Evolutionary conservation across 2,888 invertebrate species (phyloP), one percentile per base, ranked within the genome.

Genomic region (Zonitis immaculata): DNA sequence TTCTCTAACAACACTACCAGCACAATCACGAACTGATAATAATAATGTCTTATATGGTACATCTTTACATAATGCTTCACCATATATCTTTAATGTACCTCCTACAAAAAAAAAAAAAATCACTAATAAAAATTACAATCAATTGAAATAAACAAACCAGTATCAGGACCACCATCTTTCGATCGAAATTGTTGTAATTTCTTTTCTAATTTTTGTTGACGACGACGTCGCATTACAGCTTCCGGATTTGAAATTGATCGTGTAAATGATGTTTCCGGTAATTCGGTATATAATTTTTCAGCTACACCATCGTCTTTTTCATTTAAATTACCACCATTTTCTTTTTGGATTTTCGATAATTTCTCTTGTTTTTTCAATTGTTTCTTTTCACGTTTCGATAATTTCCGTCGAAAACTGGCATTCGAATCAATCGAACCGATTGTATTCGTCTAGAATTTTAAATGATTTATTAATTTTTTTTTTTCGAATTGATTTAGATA

Each of bases 211-310:
- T 97, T 97, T 77, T 97, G 95, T 71, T 98, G 97, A 20, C 99
- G 80, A 49, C 97, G 82, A 47, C 97, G 85, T 59, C 96, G 84
- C 99, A 99, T 99, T 66, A 99, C 99, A 56, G 97, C 96, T 80
- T 99, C 99, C 3, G 99, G 99, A 80, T 99, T 99, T 59, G 97
- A 98, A 74, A 99, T 99, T 67, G 96, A 97, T 69, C 99, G 84
- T 45, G 98, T 99, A 78, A 99, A 99, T 67, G 95, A 96, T 47
- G 96, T 97, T 79, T 98, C 96, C 22, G 98, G 98, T 66, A 98
- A 78, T 79, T 97, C 97, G 72, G 90, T 92, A 69, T 95, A 95
- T 54, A 95, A 80, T 78, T 94, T 95, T 72, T 94, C 94, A 1
- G 95, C 94, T 12, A 94, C 91, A 46, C 87, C 85, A 60, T 83